Evolutionary conservation across 1,140 invertebrate species (phyloP), one percentile per base, ranked within the genome.

Genomic region (Drosophila willistoni): DNA sequence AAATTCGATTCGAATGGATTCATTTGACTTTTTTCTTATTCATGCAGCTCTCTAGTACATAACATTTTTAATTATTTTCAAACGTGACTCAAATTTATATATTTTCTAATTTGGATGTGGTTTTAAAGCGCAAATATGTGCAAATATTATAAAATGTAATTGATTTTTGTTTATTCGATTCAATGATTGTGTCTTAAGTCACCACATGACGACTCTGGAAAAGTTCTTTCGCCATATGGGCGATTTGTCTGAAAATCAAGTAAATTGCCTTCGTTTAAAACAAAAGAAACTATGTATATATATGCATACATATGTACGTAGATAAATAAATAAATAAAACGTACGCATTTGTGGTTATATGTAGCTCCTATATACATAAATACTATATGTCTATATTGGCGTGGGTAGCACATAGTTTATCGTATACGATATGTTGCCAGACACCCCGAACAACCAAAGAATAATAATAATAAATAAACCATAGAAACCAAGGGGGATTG

Each of bases 401-500:
- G 44, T 51, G 44, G 44, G 44, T 51, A 51, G 44, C 9, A 22
- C 17, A 51, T 51, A 51, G 44, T 70, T 59, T 74, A 59, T 70
- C 19, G 41, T 41, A 22, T 61, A 64, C 42, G 34, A 77, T 73
- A 73, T 57, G 65, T 19, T 33, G 25, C 54, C 47, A 83, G 44
- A 71, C 64, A 74, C 68, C 42, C 34, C 22, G 33, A 34, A 29
- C 29, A 29, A 29, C 5, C 29, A 29, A 57, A 56, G 14, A 60
- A 36, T 10, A 12, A 51, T 64, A 51, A 59, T 25, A 57, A 41
- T 73, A 67, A 55, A 73, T 55, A 62, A 73, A 61, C 10, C 7
- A 51, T 51, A 62, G 62, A 73, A 74, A 63, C 68, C 68, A 71
- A 62, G 62, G 72, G 44, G 19, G 19, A 14, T 29, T 51, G 44